A percentile compares a stretch with the other conserved stretches of the same genome.
phyloP scores from a whole-genome alignment of 1,140 invertebrate genomes.

The Zaprionus tsacasi region DNA sequence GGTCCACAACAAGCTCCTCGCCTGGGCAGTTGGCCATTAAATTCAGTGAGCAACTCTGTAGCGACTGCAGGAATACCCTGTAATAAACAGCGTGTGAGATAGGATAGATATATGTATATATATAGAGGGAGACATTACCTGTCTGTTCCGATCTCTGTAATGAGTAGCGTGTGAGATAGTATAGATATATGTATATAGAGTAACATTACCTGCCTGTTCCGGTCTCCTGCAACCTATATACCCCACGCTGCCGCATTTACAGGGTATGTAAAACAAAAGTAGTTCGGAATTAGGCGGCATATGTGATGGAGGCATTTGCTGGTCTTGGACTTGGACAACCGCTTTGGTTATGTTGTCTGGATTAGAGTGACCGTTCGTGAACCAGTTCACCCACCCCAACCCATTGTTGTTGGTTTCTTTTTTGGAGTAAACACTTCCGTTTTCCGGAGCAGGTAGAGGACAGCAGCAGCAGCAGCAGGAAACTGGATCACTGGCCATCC shows the following conservation, averaged over 20 bases:
- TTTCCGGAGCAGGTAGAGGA: conserved; percentile 32
- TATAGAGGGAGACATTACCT: too few species aligned
- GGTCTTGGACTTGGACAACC: conserved; percentile 29
- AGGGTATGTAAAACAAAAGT: conserved; percentile 8
- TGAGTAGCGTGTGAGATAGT: neutral
- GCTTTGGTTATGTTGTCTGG: conserved; percentile 17
- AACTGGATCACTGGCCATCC: conserved; percentile 22
- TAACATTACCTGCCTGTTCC: too few species aligned
- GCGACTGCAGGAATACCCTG: neutral
- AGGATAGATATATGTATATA: too few species aligned
- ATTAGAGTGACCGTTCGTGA: conserved; percentile 51
- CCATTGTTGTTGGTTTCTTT: conserved; percentile 2
- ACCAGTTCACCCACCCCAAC: conserved; percentile 45
- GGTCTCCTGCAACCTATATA: neutral
- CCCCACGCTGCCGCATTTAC: neutral
- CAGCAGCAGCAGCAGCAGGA: neutral
- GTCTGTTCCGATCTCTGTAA: neutral
- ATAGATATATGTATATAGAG: too few species aligned
- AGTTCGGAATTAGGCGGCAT: conserved; percentile 4
- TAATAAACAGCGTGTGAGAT: neutral
- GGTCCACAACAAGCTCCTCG: conserved; percentile 12
- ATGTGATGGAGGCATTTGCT: too few species aligned
- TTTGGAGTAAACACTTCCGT: conserved; percentile 34
- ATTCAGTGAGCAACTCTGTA: neutral
- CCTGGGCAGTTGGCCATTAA: conserved; percentile 33